Percentiles rank a stretch among this genome's conserved stretches.
These are phyloP conservation scores for Bradypus variegatus DNA, from an alignment of 2,797 vertebrate genomes.

Conservation along the genomic window DNA sequence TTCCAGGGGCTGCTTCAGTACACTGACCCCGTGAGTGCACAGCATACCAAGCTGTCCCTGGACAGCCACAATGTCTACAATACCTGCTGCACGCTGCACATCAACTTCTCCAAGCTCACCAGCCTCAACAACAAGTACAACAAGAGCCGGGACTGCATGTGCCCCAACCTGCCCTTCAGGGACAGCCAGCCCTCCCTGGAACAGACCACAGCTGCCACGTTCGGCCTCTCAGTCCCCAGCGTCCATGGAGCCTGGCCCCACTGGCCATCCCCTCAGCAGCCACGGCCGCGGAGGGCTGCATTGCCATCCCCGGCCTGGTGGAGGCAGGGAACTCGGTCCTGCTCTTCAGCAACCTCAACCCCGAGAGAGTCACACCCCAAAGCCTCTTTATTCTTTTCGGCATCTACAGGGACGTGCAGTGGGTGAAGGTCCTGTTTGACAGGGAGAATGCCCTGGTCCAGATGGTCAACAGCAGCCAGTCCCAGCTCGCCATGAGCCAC, in stretches of 20 bases:
- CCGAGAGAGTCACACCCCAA: slow-evolving; percentile 99
- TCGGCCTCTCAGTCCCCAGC: slow-evolving; percentile 69
- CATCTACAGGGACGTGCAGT: slow-evolving; percentile 94
- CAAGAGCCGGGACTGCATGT: slow-evolving; percentile 92
- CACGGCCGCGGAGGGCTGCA: slow-evolving; percentile 75
- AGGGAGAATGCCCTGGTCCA: slow-evolving; percentile 96
- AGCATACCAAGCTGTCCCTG: slow-evolving; percentile 91
- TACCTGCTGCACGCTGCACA: slow-evolving; percentile 91
- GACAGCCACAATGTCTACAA: slow-evolving; percentile 97
- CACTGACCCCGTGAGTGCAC: slow-evolving; percentile 84
- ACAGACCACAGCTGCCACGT: not conserved
- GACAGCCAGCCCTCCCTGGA: slow-evolving; percentile 87
- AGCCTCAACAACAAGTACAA: slow-evolving; percentile 97
- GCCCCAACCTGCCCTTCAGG: slow-evolving; percentile 90
- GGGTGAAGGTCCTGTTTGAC: slow-evolving; percentile 98
- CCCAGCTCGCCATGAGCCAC: slow-evolving; percentile 96
- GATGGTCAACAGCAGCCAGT: slow-evolving; percentile 92
- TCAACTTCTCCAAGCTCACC: slow-evolving; percentile 89
- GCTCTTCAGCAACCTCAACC: slow-evolving; percentile 94
- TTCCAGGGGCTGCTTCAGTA: slow-evolving; percentile 95
- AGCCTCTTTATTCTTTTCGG: slow-evolving; percentile 99
- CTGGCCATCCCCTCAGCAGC: slow-evolving; percentile 82
- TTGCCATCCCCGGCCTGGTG: slow-evolving; percentile 85
- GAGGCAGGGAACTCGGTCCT: too few relatives aligned
- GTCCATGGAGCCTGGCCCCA: slow-evolving; percentile 87